Evolutionary conservation across 2,888 invertebrate species (phyloP).

Genomic region (Sesamia inferens): DNA sequence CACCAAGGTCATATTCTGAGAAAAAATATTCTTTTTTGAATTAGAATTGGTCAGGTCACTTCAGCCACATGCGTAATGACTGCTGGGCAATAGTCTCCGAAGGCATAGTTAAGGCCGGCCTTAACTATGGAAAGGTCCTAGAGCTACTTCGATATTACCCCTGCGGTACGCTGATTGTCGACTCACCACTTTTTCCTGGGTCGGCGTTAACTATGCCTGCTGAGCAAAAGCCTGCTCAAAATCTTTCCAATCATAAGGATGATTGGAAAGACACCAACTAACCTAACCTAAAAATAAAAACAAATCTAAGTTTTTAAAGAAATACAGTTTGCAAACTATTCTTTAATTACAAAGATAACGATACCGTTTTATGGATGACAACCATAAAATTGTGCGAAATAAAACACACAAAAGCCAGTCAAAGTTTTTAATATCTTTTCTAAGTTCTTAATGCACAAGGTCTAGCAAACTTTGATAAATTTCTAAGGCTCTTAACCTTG

Average conservation of each 20-base stretch:
- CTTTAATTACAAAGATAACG: slow-evolving; percentile 26
- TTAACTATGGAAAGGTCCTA: too few relatives aligned
- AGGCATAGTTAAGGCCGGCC: too few relatives aligned
- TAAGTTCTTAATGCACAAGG: slow-evolving; percentile 22
- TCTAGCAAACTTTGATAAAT: slow-evolving; percentile 1
- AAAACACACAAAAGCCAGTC: slow-evolving; percentile 12
- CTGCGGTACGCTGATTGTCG: too few relatives aligned
- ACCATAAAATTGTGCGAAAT: slow-evolving; percentile 8
- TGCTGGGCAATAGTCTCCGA: not conserved
- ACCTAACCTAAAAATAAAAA: too few relatives aligned
- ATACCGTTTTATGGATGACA: slow-evolving; percentile 38
- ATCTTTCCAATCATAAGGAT: too few relatives aligned
- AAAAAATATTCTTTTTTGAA: too few relatives aligned
- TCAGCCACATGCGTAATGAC: not conserved
- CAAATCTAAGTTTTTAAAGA: not conserved
- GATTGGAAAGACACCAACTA: too few relatives aligned
- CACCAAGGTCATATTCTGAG: too few relatives aligned
- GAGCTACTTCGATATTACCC: too few relatives aligned
- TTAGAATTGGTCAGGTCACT: not conserved
- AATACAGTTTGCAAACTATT: slow-evolving; percentile 6
- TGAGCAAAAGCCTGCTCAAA: too few relatives aligned
- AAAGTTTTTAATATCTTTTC: slow-evolving; percentile 43
- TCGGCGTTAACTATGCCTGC: too few relatives aligned
- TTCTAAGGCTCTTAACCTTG: slow-evolving; percentile 19
- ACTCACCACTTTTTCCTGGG: too few relatives aligned